A percentile compares a stretch with the other conserved stretches of the same genome.
These are phyloP conservation scores for Zaprionus lineosus DNA, from an alignment of 2,888 invertebrate species.

Conservation along the genomic window DNA sequence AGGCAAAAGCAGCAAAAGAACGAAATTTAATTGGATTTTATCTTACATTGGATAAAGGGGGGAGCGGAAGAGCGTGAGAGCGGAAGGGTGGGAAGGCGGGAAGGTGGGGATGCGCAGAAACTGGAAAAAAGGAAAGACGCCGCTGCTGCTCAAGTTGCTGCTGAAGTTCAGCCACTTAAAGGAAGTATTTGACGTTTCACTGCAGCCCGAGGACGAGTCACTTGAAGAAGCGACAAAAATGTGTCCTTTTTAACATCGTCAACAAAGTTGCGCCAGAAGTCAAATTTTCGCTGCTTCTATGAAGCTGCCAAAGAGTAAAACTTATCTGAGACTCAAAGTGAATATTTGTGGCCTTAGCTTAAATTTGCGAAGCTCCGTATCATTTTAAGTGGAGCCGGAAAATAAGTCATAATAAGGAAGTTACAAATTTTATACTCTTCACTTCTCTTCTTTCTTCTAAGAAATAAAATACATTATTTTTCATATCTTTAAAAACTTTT, in stretches of 20 bases:
- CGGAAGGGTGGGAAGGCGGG: no score
- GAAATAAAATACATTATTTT: no score
- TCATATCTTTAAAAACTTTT: no score
- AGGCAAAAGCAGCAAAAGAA: slow-evolving; percentile 1
- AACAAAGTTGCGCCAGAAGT: slow-evolving; percentile 14
- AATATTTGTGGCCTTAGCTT: background rate
- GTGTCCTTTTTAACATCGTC: slow-evolving; percentile 21
- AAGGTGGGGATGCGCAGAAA: no score
- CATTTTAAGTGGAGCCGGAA: no score
- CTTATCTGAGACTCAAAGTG: no score
- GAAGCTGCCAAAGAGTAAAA: no score
- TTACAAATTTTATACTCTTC: no score
- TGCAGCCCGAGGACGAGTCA: slow-evolving; percentile 6
- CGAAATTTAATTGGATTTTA: slow-evolving; percentile 47
- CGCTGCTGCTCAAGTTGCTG: slow-evolving; percentile 13
- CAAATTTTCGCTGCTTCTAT: background rate
- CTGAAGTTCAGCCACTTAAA: slow-evolving; percentile 26
- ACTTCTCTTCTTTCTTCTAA: no score
- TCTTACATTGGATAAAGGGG: background rate
- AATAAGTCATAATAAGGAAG: no score
- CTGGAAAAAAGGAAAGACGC: background rate
- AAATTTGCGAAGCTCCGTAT: background rate
- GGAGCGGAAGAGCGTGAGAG: no score
- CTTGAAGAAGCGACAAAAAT: slow-evolving; percentile 26
- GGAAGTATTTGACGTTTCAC: slow-evolving; percentile 13